A percentile compares a stretch with the other conserved stretches of the same genome.
These are phyloP conservation scores for Drosophila cracens DNA, from an alignment of 2,888 invertebrate genomes.

Conservation along the genomic window DNA sequence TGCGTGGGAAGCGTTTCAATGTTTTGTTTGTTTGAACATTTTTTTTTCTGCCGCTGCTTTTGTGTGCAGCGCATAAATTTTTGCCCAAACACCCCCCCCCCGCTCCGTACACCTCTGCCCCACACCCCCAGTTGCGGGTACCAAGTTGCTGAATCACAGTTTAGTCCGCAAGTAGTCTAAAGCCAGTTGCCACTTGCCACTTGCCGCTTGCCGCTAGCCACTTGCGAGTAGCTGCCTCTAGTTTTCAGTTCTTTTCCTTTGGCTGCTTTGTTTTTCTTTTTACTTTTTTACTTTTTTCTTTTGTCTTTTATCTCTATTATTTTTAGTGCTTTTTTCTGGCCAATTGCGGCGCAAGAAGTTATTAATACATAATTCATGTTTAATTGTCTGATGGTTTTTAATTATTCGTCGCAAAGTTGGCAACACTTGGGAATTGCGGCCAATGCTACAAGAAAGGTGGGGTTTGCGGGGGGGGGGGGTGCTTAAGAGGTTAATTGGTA, in stretches of 20 bases:
- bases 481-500: not conserved
- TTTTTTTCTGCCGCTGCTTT: conserved; percentile 42
- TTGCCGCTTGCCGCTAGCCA: not conserved
- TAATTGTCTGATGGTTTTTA: conserved; percentile 68
- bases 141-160: conserved; percentile 38
- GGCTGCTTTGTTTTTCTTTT: not conserved
- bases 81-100: conserved; percentile 32
- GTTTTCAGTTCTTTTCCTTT: conserved; percentile 4
- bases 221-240: conserved; percentile 16
- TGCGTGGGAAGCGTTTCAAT: conserved; percentile 76
- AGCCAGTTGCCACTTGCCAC: conserved; percentile 26
- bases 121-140: too few relatives aligned
- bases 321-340: conserved; percentile 12
- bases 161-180: conserved; percentile 23
- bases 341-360: conserved; percentile 62
- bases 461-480: not conserved
- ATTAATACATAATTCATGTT: conserved; percentile 79
- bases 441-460: not conserved
- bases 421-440: conserved; percentile 24
- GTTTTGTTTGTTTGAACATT: conserved; percentile 61
- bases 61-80: conserved; percentile 47
- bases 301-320: conserved; percentile 1
- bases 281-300: not conserved
- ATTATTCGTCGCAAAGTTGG: conserved; percentile 45
- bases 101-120: not conserved